Base-by-base conservation (phyloP, 2,888 invertebrate species). In the Siphlonurus alternatus region DNA sequence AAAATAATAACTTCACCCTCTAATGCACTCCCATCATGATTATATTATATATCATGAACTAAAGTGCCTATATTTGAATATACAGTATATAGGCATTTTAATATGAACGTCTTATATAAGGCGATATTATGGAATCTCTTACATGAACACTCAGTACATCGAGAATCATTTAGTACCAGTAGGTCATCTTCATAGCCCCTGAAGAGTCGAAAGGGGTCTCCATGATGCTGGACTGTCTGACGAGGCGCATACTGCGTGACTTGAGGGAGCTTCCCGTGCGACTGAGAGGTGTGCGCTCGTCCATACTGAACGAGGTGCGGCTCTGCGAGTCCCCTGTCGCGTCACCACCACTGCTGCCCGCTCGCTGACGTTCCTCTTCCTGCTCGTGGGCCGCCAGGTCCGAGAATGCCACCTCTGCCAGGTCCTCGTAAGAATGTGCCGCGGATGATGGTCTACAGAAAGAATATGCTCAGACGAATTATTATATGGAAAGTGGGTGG, bases 181-280 rank as follows among this genome's bases (percentile, higher is more conserved):
- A 90, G 0, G 91, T 89, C 80, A 92, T 84, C 74, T 86, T 89
- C 75, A 92, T 87, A 62, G 84, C 85, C 18, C 92, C 92, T 71
- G 89, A 86, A 1, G 83, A 79, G 69, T 87, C 85, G 66, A 86
- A 81, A 67, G 90, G 91, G 1, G 91, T 91, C 70, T 92, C 91
- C 80, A 92, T 83, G 15, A 85, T 80, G 74, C 90, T 91, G 63
- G 85, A 80, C 74, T 92, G 92, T 7, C 89, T 82, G 10, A 86
- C 86, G 51, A 93, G 76, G 61, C 67, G 62, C 63, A 61, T 63
- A 19, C 66, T 54, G 23, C 62, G 53, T n/a, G 62, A 62, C 18
- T 59, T 25, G 5, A 38, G 15, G 20, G 23, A 38, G 20, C 23
- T 54, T 2, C 51, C 24, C 25, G 53, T 51, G 1, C 59, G n/a